Conservation (phyloP, 2,888 invertebrate genomes). For the Drosophila subquinaria region DNA sequence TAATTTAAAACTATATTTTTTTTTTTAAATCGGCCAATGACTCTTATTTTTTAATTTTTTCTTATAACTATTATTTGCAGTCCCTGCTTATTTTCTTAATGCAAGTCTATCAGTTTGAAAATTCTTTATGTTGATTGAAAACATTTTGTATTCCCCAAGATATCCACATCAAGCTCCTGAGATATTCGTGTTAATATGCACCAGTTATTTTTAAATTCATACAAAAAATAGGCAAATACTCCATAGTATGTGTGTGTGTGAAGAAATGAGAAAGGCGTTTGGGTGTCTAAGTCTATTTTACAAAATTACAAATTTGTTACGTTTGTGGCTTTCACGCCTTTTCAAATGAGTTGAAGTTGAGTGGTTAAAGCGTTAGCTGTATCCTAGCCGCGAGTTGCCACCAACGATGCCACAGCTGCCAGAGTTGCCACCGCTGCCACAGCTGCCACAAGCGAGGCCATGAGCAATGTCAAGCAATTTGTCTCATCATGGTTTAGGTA, state of each 20-base stretch:
- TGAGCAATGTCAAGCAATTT: conserved; percentile 54
- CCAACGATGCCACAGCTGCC: conserved; percentile 3
- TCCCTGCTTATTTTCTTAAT: no score
- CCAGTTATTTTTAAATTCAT: not conserved
- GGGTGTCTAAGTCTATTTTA: conserved; percentile 67
- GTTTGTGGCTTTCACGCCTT: conserved; percentile 79
- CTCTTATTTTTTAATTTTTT: no score
- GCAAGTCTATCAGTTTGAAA: no score
- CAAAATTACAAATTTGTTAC: conserved; percentile 79
- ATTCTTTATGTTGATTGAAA: no score
- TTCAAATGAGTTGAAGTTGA: conserved; percentile 45
- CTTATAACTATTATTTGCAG: no score
- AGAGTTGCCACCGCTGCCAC: conserved; percentile 7
- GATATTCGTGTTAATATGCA: no score
- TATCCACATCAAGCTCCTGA: no score
- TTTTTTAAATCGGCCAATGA: no score
- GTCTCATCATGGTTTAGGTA: conserved; percentile 49
- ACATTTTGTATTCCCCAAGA: no score
- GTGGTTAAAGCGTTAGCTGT: conserved; percentile 17
- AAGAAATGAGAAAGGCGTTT: not conserved
- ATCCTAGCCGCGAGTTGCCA: conserved; percentile 4
- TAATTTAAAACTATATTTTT: no score
- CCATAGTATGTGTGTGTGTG: conserved; percentile 4
- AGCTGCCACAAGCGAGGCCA: conserved; percentile 13
- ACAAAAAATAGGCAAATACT: not conserved